These are phyloP conservation scores for Leptoteleia sp. DNA, from an alignment of 1,140 invertebrate genomes.

Conservation along the genomic window DNA sequence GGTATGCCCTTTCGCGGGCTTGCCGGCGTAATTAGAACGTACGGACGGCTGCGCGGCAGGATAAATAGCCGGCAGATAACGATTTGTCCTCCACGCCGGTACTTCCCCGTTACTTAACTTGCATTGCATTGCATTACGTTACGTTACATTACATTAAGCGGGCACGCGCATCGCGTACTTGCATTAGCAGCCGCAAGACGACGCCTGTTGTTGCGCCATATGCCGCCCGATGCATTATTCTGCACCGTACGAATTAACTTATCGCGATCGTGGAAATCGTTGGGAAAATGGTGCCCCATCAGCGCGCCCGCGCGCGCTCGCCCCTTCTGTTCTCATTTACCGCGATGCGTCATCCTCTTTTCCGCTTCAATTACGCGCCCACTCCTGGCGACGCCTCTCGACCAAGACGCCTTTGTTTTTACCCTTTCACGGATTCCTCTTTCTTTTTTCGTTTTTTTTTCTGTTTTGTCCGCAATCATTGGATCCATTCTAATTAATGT, in stretches of 20 bases:
- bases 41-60: slow-evolving; percentile 29
- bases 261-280: slow-evolving; percentile 62
- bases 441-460: no score
- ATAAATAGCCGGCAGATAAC: slow-evolving; percentile 61
- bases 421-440: no score
- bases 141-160: slow-evolving; percentile 57
- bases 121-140: slow-evolving; percentile 54
- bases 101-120: slow-evolving; percentile 58
- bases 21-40: slow-evolving; percentile 59
- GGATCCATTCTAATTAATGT: no score
- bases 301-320: no score
- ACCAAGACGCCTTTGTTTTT: no score
- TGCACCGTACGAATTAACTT: slow-evolving; percentile 48
- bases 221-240: slow-evolving; percentile 58
- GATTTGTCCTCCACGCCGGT: slow-evolving; percentile 52
- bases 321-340: slow-evolving; percentile 11
- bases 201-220: slow-evolving; percentile 63
- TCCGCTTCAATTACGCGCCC: slow-evolving; percentile 31
- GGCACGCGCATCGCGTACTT: slow-evolving; percentile 47
- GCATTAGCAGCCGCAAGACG: slow-evolving; percentile 57
- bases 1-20: slow-evolving; percentile 62
- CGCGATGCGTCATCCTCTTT: slow-evolving; percentile 50
- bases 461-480: no score
- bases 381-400: no score
- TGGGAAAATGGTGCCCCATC: slow-evolving; percentile 41